A percentile compares a stretch with the other conserved stretches of the same genome.
Evolutionary conservation across 2,888 invertebrate species (phyloP).

Genomic region (Nysson spinosus): DNA sequence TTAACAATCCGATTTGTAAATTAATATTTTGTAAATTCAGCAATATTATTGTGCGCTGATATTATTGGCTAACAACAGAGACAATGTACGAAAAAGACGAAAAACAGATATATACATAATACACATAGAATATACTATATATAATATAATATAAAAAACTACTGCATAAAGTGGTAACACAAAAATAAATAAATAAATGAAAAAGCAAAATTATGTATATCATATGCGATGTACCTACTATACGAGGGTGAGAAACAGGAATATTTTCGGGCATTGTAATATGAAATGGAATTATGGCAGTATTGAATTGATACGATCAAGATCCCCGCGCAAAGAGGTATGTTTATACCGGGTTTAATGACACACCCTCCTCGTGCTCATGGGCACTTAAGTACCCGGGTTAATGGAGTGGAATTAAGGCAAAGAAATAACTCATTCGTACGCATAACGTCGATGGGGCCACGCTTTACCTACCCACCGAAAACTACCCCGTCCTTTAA

Average conservation of each 20-base stretch:
- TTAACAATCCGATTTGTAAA: slow-evolving; percentile 21
- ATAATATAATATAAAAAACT: too few relatives aligned
- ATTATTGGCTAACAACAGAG: too few relatives aligned
- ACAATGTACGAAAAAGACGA: too few relatives aligned
- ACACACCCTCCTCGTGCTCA: slow-evolving; percentile 39
- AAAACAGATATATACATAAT: too few relatives aligned
- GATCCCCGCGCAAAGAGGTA: not conserved
- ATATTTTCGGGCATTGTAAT: too few relatives aligned
- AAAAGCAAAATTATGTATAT: too few relatives aligned
- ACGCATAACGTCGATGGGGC: slow-evolving; percentile 53
- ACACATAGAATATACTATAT: too few relatives aligned
- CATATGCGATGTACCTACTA: not conserved
- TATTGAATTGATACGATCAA: slow-evolving; percentile 10
- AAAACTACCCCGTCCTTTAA: slow-evolving; percentile 36
- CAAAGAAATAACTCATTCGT: slow-evolving; percentile 61
- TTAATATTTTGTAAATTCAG: not conserved
- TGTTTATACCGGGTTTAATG: slow-evolving; percentile 54
- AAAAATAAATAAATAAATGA: too few relatives aligned
- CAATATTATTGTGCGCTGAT: too few relatives aligned
- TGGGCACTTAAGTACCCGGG: slow-evolving; percentile 53
- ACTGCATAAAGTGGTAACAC: too few relatives aligned
- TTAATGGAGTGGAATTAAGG: slow-evolving; percentile 61
- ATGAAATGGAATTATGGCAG: slow-evolving; percentile 37
- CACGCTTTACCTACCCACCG: not conserved
- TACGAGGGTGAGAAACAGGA: too few relatives aligned